A percentile compares a stretch with the other conserved stretches of the same genome.
Evolutionary conservation across 1,140 invertebrate genomes (phyloP).

Genomic region (Papilio machaon): DNA sequence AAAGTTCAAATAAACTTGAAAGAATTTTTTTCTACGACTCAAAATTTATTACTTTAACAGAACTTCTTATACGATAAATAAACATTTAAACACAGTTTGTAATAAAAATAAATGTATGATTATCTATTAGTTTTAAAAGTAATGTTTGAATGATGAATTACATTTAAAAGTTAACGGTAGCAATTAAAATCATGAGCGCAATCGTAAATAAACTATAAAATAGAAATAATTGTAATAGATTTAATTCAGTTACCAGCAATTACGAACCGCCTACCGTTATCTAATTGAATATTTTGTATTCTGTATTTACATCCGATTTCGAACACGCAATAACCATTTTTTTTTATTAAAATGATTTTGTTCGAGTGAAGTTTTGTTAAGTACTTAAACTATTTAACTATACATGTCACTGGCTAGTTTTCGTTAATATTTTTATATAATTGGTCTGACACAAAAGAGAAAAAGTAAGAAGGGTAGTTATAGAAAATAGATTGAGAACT

Average conservation of each 20-base stretch:
- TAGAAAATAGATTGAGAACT: too few relatives aligned
- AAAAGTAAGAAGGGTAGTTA: too few relatives aligned
- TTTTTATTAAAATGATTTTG: neutral
- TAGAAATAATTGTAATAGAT: conserved; percentile 41
- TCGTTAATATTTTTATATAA: too few relatives aligned
- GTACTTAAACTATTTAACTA: too few relatives aligned
- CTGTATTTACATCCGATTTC: conserved; percentile 11
- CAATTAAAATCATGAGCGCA: conserved; percentile 47
- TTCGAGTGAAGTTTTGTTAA: neutral
- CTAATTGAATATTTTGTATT: conserved; percentile 4
- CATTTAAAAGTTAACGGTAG: conserved; percentile 37
- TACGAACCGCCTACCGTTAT: conserved; percentile 8
- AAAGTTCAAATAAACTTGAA: too few relatives aligned
- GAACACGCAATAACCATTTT: neutral
- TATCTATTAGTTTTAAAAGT: neutral
- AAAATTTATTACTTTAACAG: too few relatives aligned
- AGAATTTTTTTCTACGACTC: too few relatives aligned
- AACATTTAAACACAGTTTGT: neutral
- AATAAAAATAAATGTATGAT: neutral
- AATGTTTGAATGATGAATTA: neutral
- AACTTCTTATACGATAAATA: neutral
- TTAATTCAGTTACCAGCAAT: conserved; percentile 22
- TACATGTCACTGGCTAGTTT: too few relatives aligned
- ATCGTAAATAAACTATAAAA: conserved; percentile 53
- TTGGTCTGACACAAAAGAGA: too few relatives aligned